phyloP scores from a whole-genome alignment of 2,113 vertebrate genomes.

The Phalacrocorax pelagicus region DNA sequence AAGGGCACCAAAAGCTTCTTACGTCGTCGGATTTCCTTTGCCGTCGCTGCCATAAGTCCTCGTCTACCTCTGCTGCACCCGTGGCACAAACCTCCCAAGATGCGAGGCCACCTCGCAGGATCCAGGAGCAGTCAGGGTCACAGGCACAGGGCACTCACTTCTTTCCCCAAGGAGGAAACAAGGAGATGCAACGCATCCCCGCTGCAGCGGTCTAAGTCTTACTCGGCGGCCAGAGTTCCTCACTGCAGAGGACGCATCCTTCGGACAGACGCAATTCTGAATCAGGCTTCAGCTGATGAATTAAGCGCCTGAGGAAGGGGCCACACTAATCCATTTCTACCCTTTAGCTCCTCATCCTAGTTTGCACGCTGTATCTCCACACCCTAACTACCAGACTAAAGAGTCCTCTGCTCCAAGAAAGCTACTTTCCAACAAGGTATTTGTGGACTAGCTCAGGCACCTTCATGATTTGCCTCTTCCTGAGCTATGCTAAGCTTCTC shows the following conservation, averaged over 20 bases:
- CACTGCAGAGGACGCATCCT: not conserved
- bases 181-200: not conserved
- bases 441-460: not conserved
- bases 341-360: not conserved
- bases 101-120: not conserved
- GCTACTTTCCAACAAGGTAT: not conserved
- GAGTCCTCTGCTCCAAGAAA: not conserved
- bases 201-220: not conserved
- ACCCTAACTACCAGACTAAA: not conserved
- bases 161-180: not conserved
- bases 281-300: not conserved
- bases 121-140: not conserved
- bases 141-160: not conserved
- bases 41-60: not conserved
- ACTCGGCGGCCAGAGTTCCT: not conserved
- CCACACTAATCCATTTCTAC: not conserved
- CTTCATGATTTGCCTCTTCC: not conserved
- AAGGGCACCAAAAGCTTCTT: not conserved
- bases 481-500: not conserved
- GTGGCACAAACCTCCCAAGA: not conserved
- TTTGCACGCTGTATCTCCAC: not conserved
- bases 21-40: fast-evolving
- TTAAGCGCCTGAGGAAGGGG: not conserved
- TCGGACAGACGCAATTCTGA: not conserved
- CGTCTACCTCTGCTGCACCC: not conserved